phyloP scores from a whole-genome alignment of 23 tunicate species.

The Oikopleura albicans region DNA sequence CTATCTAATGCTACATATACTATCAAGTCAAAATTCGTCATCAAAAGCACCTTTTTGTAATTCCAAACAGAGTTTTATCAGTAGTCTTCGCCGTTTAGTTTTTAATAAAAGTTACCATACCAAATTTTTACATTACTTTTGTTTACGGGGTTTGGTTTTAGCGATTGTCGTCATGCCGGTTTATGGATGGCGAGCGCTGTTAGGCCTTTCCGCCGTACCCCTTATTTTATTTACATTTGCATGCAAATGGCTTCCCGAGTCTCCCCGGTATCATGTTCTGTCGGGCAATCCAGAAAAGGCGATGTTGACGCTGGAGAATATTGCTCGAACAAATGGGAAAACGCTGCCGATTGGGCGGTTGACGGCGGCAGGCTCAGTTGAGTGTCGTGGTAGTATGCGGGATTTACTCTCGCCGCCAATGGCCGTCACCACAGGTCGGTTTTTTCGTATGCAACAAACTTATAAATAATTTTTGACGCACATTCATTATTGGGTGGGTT shows the following conservation, averaged over 20 bases:
- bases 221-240: conserved; percentile 55
- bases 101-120: no score
- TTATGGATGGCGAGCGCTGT: conserved; percentile 63
- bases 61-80: no score
- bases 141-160: background rate
- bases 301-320: background rate
- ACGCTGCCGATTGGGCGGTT: background rate
- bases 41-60: no score
- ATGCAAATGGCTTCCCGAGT: conserved; percentile 86
- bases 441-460: no score
- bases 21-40: no score
- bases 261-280: conserved; percentile 69
- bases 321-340: background rate
- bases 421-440: background rate
- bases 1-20: no score
- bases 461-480: no score
- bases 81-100: no score
- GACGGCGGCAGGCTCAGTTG: background rate
- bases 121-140: no score
- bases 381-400: background rate
- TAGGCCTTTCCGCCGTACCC: conserved; percentile 59
- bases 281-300: conserved; percentile 84
- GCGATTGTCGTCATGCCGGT: background rate
- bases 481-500: no score
- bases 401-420: background rate